Evolutionary conservation across 1,140 invertebrate species (phyloP), one percentile per base, ranked within the genome.

Genomic region (Lucilia cuprina): DNA sequence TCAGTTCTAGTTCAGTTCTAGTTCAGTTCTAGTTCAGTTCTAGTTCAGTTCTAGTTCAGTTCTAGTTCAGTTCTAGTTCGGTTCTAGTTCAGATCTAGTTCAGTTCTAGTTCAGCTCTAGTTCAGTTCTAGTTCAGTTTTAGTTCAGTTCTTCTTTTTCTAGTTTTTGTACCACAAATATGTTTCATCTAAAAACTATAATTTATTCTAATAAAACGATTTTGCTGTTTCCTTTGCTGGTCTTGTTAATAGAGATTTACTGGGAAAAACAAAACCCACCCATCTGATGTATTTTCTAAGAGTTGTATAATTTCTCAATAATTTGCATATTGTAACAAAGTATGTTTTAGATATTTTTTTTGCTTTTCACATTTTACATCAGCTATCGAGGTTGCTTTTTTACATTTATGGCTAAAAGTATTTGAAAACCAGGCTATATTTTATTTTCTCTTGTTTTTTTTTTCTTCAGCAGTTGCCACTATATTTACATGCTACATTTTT

Each of bases 341-440:
- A 60, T 60, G 55, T 70, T 70, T 21, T 21, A 8, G n/a, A 8
- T 70, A 21, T 21, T 21, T 19, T 10, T 70, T 70, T 4, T 21
- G n/a, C 13, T 10, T 60, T n/a, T 41, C 35, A 5, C 3, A 5
- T 41, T 5, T 41, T 60, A 7, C 10, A 5, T 10, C 55, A 3
- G 35, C 3, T 41, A 5, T 41, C n/a, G n/a, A n/a, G n/a, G 35
- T 41, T 41, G 35, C 8, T 41, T 41, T 41, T 60, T 70, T 70
- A 21, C 65, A 70, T 21, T 70, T 70, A 70, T 70, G 65, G n/a
- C 19, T 70, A 70, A 70, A 70, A 21, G 55, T 60, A 60, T 60
- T 60, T 60, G 55, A 60, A 70, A 70, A 70, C 65, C 65, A 70
- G 65, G 65, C 65, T 70, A 21, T 70, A 60, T 60, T 60, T 60